These are phyloP conservation scores for Liasis olivaceus DNA, from an alignment of 2,797 vertebrate species.

Conservation along the genomic window DNA sequence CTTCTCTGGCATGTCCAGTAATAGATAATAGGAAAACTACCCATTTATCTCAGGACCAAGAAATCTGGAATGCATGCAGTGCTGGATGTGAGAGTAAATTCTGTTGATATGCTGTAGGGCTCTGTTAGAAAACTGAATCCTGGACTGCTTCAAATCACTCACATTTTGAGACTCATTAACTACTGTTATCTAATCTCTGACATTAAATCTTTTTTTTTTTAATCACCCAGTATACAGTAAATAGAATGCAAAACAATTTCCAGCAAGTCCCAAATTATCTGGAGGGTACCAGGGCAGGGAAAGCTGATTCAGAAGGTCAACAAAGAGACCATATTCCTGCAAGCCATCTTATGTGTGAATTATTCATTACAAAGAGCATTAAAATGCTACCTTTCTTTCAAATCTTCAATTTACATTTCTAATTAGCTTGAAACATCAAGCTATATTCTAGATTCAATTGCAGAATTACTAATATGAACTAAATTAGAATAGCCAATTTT, in stretches of 20 bases:
- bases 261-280: too few relatives aligned
- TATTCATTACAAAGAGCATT: not conserved
- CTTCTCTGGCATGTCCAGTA: not conserved
- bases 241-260: too few relatives aligned
- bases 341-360: not conserved
- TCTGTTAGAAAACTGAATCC: not conserved
- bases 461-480: not conserved
- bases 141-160: too few relatives aligned
- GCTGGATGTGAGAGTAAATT: too few relatives aligned
- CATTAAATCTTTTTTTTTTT: not conserved
- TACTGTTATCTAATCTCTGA: not conserved
- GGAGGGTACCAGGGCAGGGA: too few relatives aligned
- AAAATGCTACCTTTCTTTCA: not conserved
- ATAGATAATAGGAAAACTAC: not conserved
- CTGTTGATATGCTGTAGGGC: not conserved
- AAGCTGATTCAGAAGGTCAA: not conserved
- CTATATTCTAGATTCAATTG: not conserved
- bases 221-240: not conserved
- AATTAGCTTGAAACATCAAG: not conserved
- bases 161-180: not conserved
- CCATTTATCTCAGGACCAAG: not conserved
- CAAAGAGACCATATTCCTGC: not conserved
- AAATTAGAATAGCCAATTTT: not conserved
- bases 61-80: not conserved
- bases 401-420: not conserved